Conservation (phyloP, 1,140 invertebrate species). For the Linepithema humile region DNA sequence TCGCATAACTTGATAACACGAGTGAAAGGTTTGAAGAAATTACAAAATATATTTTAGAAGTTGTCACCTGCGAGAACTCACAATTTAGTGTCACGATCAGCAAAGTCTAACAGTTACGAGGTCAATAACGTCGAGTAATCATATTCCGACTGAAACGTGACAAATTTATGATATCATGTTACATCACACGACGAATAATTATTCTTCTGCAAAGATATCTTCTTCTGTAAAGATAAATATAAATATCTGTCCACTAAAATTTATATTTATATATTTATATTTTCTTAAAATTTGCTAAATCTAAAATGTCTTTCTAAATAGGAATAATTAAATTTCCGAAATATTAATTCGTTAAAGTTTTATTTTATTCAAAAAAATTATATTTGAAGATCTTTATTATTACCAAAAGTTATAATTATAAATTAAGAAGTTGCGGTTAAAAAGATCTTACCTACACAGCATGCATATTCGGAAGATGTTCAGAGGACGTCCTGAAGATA, state of each 20-base stretch:
- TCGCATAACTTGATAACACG: background rate
- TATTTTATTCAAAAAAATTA: no score
- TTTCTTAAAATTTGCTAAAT: no score
- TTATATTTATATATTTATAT: no score
- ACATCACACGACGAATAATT: background rate
- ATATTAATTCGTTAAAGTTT: background rate
- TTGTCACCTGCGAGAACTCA: background rate
- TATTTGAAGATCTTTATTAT: no score
- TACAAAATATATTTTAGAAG: background rate
- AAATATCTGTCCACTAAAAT: no score
- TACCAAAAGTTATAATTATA: no score
- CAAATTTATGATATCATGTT: constrained; percentile 5
- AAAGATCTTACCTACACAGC: no score
- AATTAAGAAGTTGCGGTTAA: no score
- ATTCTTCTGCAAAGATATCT: background rate
- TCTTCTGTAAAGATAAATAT: no score
- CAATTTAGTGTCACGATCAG: background rate
- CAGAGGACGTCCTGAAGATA: no score
- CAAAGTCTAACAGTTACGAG: background rate
- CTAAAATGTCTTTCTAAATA: background rate
- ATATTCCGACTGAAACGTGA: constrained; percentile 13
- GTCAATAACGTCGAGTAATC: constrained; percentile 24
- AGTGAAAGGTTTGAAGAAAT: background rate
- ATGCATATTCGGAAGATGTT: no score
- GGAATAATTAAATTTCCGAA: background rate